Evolutionary conservation across 2,888 invertebrate species (phyloP), one percentile per base, ranked within the genome.

Genomic region (Campaea margaritaria): DNA sequence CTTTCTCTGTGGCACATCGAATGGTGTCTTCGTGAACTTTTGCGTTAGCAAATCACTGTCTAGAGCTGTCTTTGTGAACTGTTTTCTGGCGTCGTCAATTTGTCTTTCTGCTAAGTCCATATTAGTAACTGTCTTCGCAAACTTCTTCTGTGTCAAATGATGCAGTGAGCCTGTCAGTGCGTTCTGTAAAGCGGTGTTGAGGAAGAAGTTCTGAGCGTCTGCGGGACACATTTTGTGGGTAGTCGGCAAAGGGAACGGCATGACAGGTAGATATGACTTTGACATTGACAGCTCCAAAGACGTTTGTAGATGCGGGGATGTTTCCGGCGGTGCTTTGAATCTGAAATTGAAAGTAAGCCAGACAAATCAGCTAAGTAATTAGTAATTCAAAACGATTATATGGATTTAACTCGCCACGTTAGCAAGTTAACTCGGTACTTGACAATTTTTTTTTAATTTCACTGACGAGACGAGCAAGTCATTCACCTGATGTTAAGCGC

Each of bases 111-210:
- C n/a, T 48, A 27, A 10, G 43, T 58, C 13, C 12, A 27, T 36
- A 44, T 62, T 50, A 4, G 16, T 13, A 27, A 38, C 53, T 50
- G 53, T 46, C 49, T 46, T 50, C 74, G 72, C 21, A 21, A 52
- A 59, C 46, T 49, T 57, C 43, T 43, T 56, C 8, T 74, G 76
- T 12, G 80, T 74, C 14, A 86, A 54, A 45, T 86, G 85, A 51
- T 70, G 81, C 1, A 89, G 42, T 0, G 89, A 87, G 3, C 82
- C 86, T 0, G 85, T 76, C 8, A 90, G 53, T 0, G 83, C 89
- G 59, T 82, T 89, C 38, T 90, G 91, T 21, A 91, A 58, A 0
- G 90, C 91, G 0, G 89, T 87, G 69, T 83, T 90, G 0, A 90
- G 74, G 0, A 90, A 73, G 36, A 88, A 90, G 58, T 81, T 84